Evolutionary conservation across 2,888 invertebrate species (phyloP), one percentile per base, ranked within the genome.

Genomic region (Acanthosepion lycidas): DNA sequence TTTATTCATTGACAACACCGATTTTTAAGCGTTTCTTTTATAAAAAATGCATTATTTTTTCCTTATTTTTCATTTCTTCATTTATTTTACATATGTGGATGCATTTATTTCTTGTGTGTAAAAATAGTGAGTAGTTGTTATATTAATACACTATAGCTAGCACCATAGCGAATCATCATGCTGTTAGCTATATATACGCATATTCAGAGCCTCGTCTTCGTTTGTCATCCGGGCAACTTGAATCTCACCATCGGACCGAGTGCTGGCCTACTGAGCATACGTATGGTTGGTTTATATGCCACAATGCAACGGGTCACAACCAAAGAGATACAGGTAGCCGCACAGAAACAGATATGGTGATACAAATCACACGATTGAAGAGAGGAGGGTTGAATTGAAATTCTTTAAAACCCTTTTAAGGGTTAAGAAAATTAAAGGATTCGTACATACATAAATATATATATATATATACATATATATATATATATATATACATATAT

Each of bases 201-300:
- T n/a, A n/a, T 33, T 78, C n/a, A 78, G 78, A 78, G 78, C 78
- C 78, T 78, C 78, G 78, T 33, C n/a, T 78, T 78, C 78, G 78
- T 78, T 78, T 78, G 78, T 78, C 78, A 78, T 78, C 78, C 78
- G 78, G 78, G 78, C 78, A 78, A 78, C 78, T 78, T 78, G 78
- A 78, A 33, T 78, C 78, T 78, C n/a, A 78, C 78, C 33, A 78
- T 78, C 78, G 78, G 78, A 78, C 33, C n/a, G 33, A 78, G 78
- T 78, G 78, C 78, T 78, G 78, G 78, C 78, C 78, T 33, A 78
- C 78, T 78, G 78, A 78, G 20, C 78, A 18, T 33, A 18, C 78
- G 78, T 78, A 78, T 33, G 78, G 78, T 78, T 78, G 78, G 78
- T 33, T 78, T n/a, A n/a, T 33, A 33, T 33, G 78, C 78, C 78